A percentile compares a stretch with the other conserved stretches of the same genome.
Evolutionary conservation across 2,113 vertebrate species (phyloP).

Genomic region (Butorides virescens): DNA sequence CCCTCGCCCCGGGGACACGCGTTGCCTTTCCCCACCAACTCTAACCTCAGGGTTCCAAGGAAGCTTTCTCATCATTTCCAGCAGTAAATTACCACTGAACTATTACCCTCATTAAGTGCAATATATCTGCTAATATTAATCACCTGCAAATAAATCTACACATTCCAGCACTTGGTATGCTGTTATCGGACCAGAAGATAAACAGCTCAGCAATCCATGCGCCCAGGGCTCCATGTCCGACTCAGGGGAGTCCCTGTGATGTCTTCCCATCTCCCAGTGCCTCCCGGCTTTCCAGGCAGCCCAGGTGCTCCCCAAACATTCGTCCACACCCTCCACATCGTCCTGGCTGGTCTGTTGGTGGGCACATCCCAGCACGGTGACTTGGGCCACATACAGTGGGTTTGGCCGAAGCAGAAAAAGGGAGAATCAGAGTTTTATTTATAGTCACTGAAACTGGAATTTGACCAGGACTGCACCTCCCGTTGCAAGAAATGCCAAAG

Average conservation of each 20-base stretch:
- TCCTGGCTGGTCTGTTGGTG: accelerated
- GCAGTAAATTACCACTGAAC: not conserved
- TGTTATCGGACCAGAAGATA: not conserved
- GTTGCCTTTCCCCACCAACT: not conserved
- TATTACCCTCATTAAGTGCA: conserved; percentile 21
- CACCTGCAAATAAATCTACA: conserved; percentile 2
- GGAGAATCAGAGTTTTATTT: not conserved
- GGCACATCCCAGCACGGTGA: not conserved
- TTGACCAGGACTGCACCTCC: conserved; percentile 25
- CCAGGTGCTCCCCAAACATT: not conserved
- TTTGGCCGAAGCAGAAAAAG: not conserved
- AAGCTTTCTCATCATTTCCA: not conserved
- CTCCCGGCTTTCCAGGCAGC: not conserved
- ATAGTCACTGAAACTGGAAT: not conserved
- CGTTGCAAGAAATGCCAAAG: not conserved
- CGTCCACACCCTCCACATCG: accelerated
- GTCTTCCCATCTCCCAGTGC: not conserved
- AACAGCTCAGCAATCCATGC: not conserved
- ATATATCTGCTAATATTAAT: conserved; percentile 46
- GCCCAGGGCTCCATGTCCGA: not conserved
- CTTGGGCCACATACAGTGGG: accelerated
- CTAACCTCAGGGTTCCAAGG: not conserved
- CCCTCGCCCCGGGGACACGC: accelerated
- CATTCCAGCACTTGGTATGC: not conserved
- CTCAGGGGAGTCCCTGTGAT: not conserved